A percentile compares a stretch with the other conserved stretches of the same genome.
Evolutionary conservation across 1,140 invertebrate genomes (phyloP).

Genomic region (Drosophila melanica): DNA sequence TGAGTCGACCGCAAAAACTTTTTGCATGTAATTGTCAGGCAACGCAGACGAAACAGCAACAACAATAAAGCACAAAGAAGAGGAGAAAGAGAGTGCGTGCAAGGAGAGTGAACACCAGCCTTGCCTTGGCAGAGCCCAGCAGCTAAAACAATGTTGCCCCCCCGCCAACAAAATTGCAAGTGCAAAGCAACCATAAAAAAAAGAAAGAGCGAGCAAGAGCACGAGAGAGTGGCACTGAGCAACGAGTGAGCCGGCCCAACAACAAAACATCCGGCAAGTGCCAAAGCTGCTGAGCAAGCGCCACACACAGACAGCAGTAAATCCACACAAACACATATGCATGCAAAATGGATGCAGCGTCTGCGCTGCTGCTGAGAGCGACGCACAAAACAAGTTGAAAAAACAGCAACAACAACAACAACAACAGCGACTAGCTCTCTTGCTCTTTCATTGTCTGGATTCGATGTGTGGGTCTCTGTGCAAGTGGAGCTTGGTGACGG

Average conservation of each 20-base stretch:
- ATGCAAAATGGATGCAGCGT: slow-evolving; percentile 23
- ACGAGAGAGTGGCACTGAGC: neutral
- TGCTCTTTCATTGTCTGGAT: slow-evolving; percentile 18
- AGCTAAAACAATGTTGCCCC: slow-evolving; percentile 33
- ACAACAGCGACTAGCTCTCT: slow-evolving; percentile 10
- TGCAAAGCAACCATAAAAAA: slow-evolving; percentile 19
- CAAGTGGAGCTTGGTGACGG: slow-evolving; percentile 24
- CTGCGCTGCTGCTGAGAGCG: slow-evolving; percentile 26
- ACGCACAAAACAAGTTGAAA: slow-evolving; percentile 33
- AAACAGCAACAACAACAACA: slow-evolving; percentile 14
- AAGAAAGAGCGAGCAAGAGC: slow-evolving; percentile 2
- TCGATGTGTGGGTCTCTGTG: slow-evolving; percentile 31
- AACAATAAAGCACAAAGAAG: slow-evolving; percentile 10
- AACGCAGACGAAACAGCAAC: slow-evolving; percentile 18
- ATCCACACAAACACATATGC: slow-evolving; percentile 27
- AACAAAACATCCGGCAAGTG: slow-evolving; percentile 78
- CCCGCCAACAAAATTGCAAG: slow-evolving; percentile 29
- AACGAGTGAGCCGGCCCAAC: slow-evolving; percentile 60
- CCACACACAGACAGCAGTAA: slow-evolving; percentile 65
- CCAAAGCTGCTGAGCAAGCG: slow-evolving; percentile 69
- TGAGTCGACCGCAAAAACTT: slow-evolving; percentile 28
- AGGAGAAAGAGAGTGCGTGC: neutral
- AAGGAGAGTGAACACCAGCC: slow-evolving; percentile 2
- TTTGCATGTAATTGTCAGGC: slow-evolving; percentile 37
- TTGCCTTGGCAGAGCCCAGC: slow-evolving; percentile 15